Base-by-base conservation (phyloP, 1,140 invertebrate genomes). In the Anastatus disparis region DNA sequence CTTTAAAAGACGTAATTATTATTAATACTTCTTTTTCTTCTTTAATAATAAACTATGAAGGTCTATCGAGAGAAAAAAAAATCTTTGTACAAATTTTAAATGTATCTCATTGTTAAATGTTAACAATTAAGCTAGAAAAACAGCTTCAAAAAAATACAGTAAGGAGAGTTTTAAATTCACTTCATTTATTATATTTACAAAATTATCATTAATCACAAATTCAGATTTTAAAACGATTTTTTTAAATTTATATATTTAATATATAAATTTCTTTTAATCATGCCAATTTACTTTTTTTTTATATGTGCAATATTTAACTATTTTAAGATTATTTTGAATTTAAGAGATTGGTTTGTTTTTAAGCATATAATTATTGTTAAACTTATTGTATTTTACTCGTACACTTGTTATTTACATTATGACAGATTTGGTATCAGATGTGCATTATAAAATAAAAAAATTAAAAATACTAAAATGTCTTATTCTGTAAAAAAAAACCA, bases 71-170 rank as follows among this genome's bases (percentile, higher is more conserved):
- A 52, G 62, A 27, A 50, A 31, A 38, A 61, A 61, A 66, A 61
- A 71, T 59, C 52, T 46, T 67, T 73, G 64, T 71, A 71, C 61
- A 74, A 71, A 74, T 73, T 71, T 56, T 55, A 62, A n/a, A 69
- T 61, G 50, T 42, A 66, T 61, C 48, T 70, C 58, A 73, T 70
- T 73, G 64, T 73, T 70, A 56, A 72, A 72, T 72, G 58, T 72
- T 72, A 67, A 59, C 17, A 12, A 62, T 17, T 35, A 62, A 53
- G 58, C 44, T 26, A 61, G 35, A 66, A 48, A 58, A 15, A 10
- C 53, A 67, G 24, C 53, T 68, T 50, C 13, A 68, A 4, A 35
- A n/a, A 68, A 50, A 59, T 46, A 22, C 40, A 13, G n/a, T 42
- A 27, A 44, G 27, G 35, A 44, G 4, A 48, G 17, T 50, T 68